Evolutionary conservation across 1,140 invertebrate species (phyloP).

Genomic region (Calycopis cecrops): DNA sequence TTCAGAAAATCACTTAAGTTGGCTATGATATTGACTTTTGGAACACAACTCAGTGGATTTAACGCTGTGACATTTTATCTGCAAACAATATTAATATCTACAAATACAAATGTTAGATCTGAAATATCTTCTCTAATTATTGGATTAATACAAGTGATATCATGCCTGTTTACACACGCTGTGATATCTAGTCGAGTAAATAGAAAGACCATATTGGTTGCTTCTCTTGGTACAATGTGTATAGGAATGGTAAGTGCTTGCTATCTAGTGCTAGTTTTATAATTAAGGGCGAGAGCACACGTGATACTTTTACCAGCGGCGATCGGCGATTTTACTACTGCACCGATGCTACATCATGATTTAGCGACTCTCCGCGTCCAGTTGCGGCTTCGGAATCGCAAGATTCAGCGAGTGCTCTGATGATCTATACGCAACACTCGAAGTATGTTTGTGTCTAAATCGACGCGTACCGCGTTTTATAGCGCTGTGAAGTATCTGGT

Average conservation of each 20-base stretch:
- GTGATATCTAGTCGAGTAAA: slow-evolving; percentile 12
- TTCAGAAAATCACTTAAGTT: slow-evolving; percentile 5
- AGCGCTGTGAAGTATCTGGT: too few species aligned
- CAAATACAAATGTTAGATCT: slow-evolving; percentile 15
- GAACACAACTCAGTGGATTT: slow-evolving; percentile 13
- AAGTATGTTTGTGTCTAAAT: too few species aligned
- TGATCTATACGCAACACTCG: too few species aligned
- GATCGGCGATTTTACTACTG: too few species aligned
- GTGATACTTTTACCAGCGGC: too few species aligned
- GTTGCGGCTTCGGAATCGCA: too few species aligned
- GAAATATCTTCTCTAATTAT: slow-evolving; percentile 20
- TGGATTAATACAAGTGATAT: slow-evolving; percentile 15
- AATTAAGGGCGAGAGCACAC: too few species aligned
- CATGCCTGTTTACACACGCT: slow-evolving; percentile 10
- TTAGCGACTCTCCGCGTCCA: too few species aligned
- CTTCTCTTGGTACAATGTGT: slow-evolving; percentile 8
- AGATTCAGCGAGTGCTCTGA: too few species aligned
- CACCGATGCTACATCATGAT: too few species aligned
- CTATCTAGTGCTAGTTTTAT: background rate
- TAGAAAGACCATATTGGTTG: slow-evolving; percentile 13
- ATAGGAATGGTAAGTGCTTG: slow-evolving; percentile 15
- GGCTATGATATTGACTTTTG: background rate
- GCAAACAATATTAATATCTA: slow-evolving; percentile 21
- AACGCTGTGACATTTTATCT: slow-evolving; percentile 20
- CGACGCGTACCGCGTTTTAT: too few species aligned